A percentile compares a stretch with the other conserved stretches of the same genome.
phyloP scores from a whole-genome alignment of 1,140 invertebrate species.

The Camponotus vicinus region DNA sequence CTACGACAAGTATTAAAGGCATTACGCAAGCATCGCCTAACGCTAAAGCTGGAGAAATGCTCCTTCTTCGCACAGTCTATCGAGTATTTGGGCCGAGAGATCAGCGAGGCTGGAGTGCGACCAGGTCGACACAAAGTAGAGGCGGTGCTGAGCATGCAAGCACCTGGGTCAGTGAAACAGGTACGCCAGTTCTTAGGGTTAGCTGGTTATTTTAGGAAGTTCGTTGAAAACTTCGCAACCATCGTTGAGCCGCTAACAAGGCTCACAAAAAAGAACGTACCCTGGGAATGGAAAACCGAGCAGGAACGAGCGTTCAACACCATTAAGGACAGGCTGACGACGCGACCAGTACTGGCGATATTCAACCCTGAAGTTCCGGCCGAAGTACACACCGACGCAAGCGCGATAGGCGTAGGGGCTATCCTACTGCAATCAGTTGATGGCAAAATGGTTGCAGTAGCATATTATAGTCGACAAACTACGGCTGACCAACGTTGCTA shows the following conservation, averaged over 20 bases:
- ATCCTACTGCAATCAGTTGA: neutral
- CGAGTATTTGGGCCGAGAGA: conserved; percentile 13
- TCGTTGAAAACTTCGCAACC: neutral
- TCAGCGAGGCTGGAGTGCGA: neutral
- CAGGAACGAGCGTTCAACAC: neutral
- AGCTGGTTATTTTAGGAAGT: neutral
- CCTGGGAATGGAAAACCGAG: neutral
- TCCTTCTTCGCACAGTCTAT: neutral
- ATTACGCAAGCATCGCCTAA: neutral
- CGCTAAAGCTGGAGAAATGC: neutral
- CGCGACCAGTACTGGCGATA: neutral
- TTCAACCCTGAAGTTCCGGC: neutral
- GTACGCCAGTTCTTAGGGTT: neutral
- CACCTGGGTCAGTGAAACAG: neutral
- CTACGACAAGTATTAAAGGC: conserved; percentile 31
- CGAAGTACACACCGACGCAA: conserved; percentile 13
- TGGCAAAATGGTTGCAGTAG: neutral
- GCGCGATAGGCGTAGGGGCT: neutral
- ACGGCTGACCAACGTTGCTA: neutral
- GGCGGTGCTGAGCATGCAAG: neutral
- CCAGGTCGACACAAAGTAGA: neutral
- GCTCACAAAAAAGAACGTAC: neutral
- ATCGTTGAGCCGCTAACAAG: neutral
- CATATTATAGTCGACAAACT: conserved; percentile 20
- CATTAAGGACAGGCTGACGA: neutral